Percentiles rank a stretch among this genome's conserved stretches.
Conservation (phyloP, 2,888 invertebrate species). For the Pilophorus perplexus region DNA sequence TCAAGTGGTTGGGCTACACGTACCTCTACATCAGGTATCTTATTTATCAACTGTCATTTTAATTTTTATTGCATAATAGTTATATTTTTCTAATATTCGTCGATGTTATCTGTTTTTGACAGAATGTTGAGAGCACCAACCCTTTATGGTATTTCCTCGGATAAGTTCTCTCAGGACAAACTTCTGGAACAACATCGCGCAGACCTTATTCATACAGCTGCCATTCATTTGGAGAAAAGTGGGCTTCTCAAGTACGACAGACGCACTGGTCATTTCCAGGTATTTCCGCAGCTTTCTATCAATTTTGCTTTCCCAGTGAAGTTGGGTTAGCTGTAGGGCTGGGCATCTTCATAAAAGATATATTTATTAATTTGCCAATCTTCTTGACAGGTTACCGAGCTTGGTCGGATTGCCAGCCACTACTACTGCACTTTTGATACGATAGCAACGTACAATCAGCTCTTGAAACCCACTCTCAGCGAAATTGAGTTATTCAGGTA, state of each 20-base stretch:
- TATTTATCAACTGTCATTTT: not conserved
- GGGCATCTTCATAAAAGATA: too few species aligned
- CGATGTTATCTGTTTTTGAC: constrained; percentile 24
- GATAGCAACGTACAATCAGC: constrained; percentile 93
- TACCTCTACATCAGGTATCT: constrained; percentile 79
- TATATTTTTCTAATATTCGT: not conserved
- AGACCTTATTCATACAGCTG: constrained; percentile 94
- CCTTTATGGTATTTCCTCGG: constrained; percentile 82
- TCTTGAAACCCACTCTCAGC: constrained; percentile 91
- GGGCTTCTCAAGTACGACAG: constrained; percentile 95
- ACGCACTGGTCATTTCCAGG: constrained; percentile 81
- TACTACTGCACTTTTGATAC: constrained; percentile 97
- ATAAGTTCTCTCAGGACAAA: constrained; percentile 76
- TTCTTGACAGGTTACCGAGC: constrained; percentile 84
- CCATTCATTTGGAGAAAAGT: constrained; percentile 83
- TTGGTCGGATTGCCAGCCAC: constrained; percentile 96
- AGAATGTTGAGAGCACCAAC: constrained; percentile 88
- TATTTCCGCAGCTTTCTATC: too few species aligned
- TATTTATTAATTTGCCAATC: too few species aligned
- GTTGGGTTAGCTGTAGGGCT: too few species aligned
- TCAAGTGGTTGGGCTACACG: constrained; percentile 93
- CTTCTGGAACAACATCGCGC: constrained; percentile 85
- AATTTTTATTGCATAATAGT: not conserved
- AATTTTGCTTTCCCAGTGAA: too few species aligned
- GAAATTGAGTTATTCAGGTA: constrained; percentile 90